These are phyloP conservation scores for Huso huso DNA, from an alignment of 2,797 vertebrate genomes.

Conservation along the genomic window DNA sequence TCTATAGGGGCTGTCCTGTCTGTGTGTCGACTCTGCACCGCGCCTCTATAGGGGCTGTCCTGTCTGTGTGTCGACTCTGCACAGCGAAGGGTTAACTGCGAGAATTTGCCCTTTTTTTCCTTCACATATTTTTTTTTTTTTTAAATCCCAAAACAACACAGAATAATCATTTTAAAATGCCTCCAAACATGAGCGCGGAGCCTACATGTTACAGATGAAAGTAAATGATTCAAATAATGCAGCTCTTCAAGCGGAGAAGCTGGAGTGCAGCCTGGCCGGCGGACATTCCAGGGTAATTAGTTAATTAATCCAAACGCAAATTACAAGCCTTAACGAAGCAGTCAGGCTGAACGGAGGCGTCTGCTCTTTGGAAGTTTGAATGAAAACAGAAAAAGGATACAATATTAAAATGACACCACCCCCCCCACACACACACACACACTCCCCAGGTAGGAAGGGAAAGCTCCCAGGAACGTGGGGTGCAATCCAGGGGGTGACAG, in stretches of 20 bases:
- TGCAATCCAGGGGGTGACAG: not conserved
- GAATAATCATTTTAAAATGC: too few relatives aligned
- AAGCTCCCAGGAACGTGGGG: not conserved
- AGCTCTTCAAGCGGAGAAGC: constrained; percentile 98
- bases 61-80: too few relatives aligned
- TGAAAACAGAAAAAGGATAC: constrained; percentile 26
- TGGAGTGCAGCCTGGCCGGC: constrained; percentile 93
- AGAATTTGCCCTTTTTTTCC: constrained; percentile 88
- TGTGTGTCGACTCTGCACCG: too few relatives aligned
- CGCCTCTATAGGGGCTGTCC: too few relatives aligned
- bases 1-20: too few relatives aligned
- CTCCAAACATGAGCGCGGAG: constrained; percentile 80
- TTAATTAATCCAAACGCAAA: constrained; percentile 99
- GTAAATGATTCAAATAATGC: constrained; percentile 99
- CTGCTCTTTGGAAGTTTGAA: constrained; percentile 58
- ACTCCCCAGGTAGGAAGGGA: not conserved
- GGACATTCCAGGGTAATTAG: constrained; percentile 99
- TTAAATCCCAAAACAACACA: too few relatives aligned
- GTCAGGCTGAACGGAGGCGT: constrained; percentile 94
- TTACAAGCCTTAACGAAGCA: constrained; percentile 98
- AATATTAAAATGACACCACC: too few relatives aligned
- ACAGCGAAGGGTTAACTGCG: constrained; percentile 44
- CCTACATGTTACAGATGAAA: constrained; percentile 76
- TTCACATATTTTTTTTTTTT: too few relatives aligned
- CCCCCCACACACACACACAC: not conserved